Evolutionary conservation across 1,140 invertebrate species (phyloP), one percentile per base, ranked within the genome.

Genomic region (Phymorhynchus buccinoides): DNA sequence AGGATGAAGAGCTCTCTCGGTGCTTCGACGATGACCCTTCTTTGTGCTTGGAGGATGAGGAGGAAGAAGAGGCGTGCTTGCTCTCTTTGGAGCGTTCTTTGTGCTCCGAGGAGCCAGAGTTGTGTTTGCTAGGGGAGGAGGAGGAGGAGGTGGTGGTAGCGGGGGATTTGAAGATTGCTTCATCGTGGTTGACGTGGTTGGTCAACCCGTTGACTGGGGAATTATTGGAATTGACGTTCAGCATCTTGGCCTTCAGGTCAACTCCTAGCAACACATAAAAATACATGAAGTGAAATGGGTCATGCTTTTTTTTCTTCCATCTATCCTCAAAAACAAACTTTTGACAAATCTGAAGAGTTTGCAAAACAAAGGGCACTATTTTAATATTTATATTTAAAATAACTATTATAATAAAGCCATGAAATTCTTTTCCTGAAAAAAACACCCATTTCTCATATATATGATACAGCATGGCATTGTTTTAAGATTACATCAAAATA

Each of bases 11-110:
- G n/a, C n/a, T n/a, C n/a, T n/a, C n/a, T n/a, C n/a, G n/a, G n/a
- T n/a, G n/a, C n/a, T n/a, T n/a, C n/a, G 41, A 16, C 30, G 78
- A 44, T 18, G 62, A 52, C 16, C 42, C 42, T 7, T 48, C 42
- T 80, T 80, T 80, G 39, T 80, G 79, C 35, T 83, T 87, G 27
- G 86, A 89, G 39, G 86, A 87, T 9, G 86, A 87, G 44, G 84
- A 80, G 30, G 71, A 73, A 30, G 42, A 48, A 4, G 84, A 85
- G 77, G 44, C 39, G 66, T 81, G 78, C 16, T 85, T 83, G 71
- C 71, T 52, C 35, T 71, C 73, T 42, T 75, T 86, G 68, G 66
- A 77, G 35, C 83, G 77, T n/a, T 88, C 68, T 32, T 85, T 86
- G 68, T 86, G 68, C 42, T 86, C 85, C 48, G 89, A 88, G 35